Percentiles rank a stretch among this genome's conserved stretches.
phyloP scores from a whole-genome alignment of 2,888 invertebrate genomes.

The Stenurella melanura region DNA sequence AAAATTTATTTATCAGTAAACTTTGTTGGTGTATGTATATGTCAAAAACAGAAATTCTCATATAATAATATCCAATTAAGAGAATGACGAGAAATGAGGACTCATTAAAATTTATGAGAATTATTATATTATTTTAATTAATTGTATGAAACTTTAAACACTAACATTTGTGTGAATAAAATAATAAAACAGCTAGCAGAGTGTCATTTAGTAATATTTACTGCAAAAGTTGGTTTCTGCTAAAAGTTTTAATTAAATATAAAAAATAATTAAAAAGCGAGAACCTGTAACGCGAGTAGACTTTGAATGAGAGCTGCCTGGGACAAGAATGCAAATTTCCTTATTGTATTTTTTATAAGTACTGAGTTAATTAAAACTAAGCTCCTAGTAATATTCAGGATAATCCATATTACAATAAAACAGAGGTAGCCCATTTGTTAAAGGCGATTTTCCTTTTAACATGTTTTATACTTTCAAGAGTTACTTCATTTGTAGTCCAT shows the following conservation, averaged over 20 bases:
- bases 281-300: constrained; percentile 6
- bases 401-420: neutral
- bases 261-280: constrained; percentile 26
- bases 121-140: neutral
- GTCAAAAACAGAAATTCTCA: too few relatives aligned
- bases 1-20: too few relatives aligned
- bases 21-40: too few relatives aligned
- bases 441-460: too few relatives aligned
- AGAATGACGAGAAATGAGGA: neutral
- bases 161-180: neutral
- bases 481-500: too few relatives aligned
- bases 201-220: constrained; percentile 24
- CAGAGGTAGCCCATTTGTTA: too few relatives aligned
- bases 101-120: neutral
- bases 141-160: constrained; percentile 20
- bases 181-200: constrained; percentile 13
- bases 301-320: neutral
- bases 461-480: too few relatives aligned
- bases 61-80: too few relatives aligned
- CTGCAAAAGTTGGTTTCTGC: constrained; percentile 21
- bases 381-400: neutral
- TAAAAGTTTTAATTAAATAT: constrained; percentile 34
- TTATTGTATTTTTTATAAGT: constrained; percentile 7
- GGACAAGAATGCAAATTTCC: neutral
- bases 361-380: neutral